These are phyloP conservation scores for Rhea pennata DNA, from an alignment of 2,113 vertebrate species.

Conservation along the genomic window DNA sequence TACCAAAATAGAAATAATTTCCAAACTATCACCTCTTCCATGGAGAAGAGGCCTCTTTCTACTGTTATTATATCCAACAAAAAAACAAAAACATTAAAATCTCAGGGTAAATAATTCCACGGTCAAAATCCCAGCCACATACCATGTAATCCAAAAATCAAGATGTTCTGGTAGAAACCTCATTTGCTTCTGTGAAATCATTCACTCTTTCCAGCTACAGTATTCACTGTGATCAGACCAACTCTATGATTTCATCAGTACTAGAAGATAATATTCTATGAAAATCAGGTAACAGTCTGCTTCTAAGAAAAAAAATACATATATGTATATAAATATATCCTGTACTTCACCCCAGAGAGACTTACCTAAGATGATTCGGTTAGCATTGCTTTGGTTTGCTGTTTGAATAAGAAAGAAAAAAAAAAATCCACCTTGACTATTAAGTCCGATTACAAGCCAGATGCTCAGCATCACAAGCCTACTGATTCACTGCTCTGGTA, in stretches of 20 bases:
- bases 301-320: background rate
- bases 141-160: background rate
- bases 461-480: background rate
- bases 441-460: background rate
- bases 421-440: background rate
- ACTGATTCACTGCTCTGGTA: background rate
- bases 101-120: background rate
- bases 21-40: background rate
- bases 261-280: background rate
- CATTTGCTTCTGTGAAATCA: background rate
- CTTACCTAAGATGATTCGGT: background rate
- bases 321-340: no score
- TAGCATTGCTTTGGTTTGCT: background rate
- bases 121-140: background rate
- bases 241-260: background rate
- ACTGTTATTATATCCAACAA: rapidly evolving
- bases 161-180: background rate
- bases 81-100: background rate
- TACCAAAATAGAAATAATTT: background rate
- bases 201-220: background rate
- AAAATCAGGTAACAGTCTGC: background rate
- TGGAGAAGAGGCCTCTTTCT: background rate
- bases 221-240: background rate
- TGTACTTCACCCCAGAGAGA: background rate
- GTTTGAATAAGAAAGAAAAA: background rate